Conservation (phyloP, 2,797 vertebrate species). For the Chelmon rostratus region DNA sequence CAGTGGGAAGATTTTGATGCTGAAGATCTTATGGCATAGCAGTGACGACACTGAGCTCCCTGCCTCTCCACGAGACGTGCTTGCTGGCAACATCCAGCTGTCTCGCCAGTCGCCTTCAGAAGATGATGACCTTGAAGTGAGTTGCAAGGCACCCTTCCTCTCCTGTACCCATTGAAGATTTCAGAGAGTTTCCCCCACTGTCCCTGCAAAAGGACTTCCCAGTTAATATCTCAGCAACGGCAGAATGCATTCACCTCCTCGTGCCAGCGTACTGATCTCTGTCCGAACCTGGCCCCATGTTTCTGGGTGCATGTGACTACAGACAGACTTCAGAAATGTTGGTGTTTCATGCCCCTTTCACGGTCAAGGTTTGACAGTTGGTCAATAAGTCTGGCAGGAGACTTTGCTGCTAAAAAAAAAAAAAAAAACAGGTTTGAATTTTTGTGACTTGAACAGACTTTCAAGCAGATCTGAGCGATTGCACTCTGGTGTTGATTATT, state of each 20-base stretch:
- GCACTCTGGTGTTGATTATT: not conserved
- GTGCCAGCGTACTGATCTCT: slow-evolving; percentile 21
- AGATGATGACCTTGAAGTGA: slow-evolving; percentile 67
- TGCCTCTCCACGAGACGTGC: slow-evolving; percentile 31
- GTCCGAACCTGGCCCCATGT: slow-evolving; percentile 6
- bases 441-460: slow-evolving; percentile 19
- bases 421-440: slow-evolving; percentile 14
- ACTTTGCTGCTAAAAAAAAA: slow-evolving; percentile 10
- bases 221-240: slow-evolving; percentile 17
- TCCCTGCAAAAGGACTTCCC: slow-evolving; percentile 28
- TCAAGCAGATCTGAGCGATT: not conserved
- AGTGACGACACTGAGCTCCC: slow-evolving; percentile 32
- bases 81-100: slow-evolving; percentile 55
- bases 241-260: slow-evolving; percentile 16
- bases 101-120: slow-evolving; percentile 48
- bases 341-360: slow-evolving; percentile 37
- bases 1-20: slow-evolving; percentile 17
- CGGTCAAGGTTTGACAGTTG: slow-evolving; percentile 19
- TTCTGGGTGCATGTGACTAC: slow-evolving; percentile 27
- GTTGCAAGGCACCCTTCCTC: slow-evolving; percentile 31
- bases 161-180: slow-evolving; percentile 30
- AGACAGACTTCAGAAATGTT: slow-evolving; percentile 36
- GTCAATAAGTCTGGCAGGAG: slow-evolving; percentile 29
- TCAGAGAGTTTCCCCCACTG: slow-evolving; percentile 33
- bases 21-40: slow-evolving; percentile 33